phyloP scores from a whole-genome alignment of 2,797 vertebrate species.

The Dermochelys coriacea region DNA sequence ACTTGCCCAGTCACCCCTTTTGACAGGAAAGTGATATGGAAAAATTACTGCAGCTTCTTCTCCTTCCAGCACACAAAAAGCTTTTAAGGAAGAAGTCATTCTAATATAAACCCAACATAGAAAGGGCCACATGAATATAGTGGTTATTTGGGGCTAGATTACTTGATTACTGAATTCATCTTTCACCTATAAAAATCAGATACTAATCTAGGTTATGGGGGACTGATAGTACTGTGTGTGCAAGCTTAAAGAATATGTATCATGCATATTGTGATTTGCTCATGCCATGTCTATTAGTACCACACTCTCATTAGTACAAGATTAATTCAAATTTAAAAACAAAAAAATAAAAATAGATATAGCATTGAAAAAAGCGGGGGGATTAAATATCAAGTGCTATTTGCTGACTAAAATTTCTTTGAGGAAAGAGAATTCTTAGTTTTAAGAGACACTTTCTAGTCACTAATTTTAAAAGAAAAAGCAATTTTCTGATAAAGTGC shows the following conservation, averaged over 20 bases:
- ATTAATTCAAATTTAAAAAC: background rate
- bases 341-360: background rate
- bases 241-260: background rate
- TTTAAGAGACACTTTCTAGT: background rate
- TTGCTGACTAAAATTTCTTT: background rate
- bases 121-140: background rate
- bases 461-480: background rate
- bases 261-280: background rate
- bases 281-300: background rate
- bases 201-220: background rate
- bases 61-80: constrained; percentile 1
- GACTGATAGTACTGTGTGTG: background rate
- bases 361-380: background rate
- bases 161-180: constrained; percentile 18
- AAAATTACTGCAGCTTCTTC: background rate
- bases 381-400: background rate
- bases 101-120: constrained; percentile 11
- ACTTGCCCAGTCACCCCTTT: background rate
- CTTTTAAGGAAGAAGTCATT: constrained; percentile 17
- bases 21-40: constrained; percentile 9
- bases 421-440: background rate
- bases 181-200: constrained; percentile 15
- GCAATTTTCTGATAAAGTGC: background rate
- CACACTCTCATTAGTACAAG: background rate
- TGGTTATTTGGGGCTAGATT: constrained; percentile 22